A percentile compares a stretch with the other conserved stretches of the same genome.
phyloP scores from a whole-genome alignment of 1,140 invertebrate genomes.

The Papilio helenus region DNA sequence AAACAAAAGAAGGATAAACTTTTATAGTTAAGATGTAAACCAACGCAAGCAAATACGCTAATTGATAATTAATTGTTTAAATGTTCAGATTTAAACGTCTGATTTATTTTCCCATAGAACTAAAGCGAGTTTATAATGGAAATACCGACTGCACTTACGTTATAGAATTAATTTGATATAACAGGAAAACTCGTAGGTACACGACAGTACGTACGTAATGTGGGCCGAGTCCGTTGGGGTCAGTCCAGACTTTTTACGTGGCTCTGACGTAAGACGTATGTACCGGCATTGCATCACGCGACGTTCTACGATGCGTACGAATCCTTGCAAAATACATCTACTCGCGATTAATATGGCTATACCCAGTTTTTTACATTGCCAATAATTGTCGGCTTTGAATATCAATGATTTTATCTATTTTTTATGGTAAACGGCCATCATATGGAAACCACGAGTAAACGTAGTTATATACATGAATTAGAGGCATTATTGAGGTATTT shows the following conservation, averaged over 20 bases:
- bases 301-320: constrained; percentile 25
- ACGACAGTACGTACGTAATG: neutral
- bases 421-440: constrained; percentile 1
- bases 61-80: neutral
- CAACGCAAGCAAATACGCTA: neutral
- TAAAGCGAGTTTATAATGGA: constrained; percentile 12
- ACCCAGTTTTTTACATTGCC: constrained; percentile 14
- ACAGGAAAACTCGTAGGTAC: constrained; percentile 13
- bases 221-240: constrained; percentile 17
- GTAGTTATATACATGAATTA: neutral
- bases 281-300: constrained; percentile 23
- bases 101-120: neutral
- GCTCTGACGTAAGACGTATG: constrained; percentile 24
- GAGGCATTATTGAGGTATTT: neutral
- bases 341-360: constrained; percentile 21
- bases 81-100: neutral
- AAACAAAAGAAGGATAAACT: neutral
- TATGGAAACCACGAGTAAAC: neutral
- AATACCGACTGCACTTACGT: constrained; percentile 17
- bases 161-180: constrained; percentile 13
- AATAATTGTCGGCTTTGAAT: constrained; percentile 15
- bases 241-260: constrained; percentile 29
- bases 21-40: neutral
- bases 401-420: neutral
- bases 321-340: constrained; percentile 28